Base-by-base conservation (phyloP, 64 coral and sea anemone species). In the Actinia equina region DNA sequence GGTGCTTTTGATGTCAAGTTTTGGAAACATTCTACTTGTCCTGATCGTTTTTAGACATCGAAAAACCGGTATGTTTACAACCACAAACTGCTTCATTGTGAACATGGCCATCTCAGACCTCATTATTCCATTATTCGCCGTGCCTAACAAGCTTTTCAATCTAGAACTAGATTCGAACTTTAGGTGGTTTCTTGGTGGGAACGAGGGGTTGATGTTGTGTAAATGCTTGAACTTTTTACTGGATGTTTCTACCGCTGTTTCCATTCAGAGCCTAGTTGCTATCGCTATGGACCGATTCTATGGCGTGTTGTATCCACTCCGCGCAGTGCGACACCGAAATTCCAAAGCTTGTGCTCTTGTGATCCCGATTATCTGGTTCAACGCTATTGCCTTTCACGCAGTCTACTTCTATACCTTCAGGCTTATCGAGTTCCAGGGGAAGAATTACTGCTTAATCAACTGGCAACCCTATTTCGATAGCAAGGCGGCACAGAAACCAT, bases 61-160 rank as follows among this genome's bases (percentile, higher is more conserved):
- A 8, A 86, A 56, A 20, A 85, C 51, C 17, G 83, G 83, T 9
- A 54, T 94, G 77, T 59, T 83, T 8, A 90, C 93, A 7, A 91
- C 78, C 2, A 90, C 88, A 1, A 94, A 94, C 93, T 87, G 86
- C 12, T 74, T 94, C 15, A 94, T 94, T 16, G 89, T 83, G 1
- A 94, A 90, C 85, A 94, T 91, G 93, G 89, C 93, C 11, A 57
- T 63, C 10, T 94, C 93, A 0, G 93, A 94, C 19, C 74, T 94
- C 16, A 23, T 84, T 7, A 90, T 91, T 52, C 60, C 80, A 52
- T 15, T 44, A 6, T 81, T 84, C 13, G 77, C 89, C 1, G 80
- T 94, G 5, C 93, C 93, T 0, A 83, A 65, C 11, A 61, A 58
- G 69, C 58, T 94, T 14, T 87, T 80, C 60, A 51, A 89, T 85